These are phyloP conservation scores for Cheumatopsyche charites DNA, from an alignment of 1,140 invertebrate genomes.

Conservation along the genomic window DNA sequence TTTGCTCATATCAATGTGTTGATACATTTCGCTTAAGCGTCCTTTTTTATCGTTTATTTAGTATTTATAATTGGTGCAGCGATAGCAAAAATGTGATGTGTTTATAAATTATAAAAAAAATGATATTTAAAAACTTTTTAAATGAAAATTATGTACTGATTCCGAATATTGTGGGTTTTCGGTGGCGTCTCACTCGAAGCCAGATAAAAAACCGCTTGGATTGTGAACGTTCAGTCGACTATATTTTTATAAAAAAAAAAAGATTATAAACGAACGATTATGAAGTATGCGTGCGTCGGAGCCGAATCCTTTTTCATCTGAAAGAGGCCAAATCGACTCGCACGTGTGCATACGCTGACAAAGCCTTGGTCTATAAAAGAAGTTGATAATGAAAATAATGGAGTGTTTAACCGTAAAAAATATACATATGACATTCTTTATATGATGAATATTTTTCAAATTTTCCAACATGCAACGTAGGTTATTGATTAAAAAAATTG, in stretches of 20 bases:
- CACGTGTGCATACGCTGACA: not conserved
- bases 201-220: constrained; percentile 22
- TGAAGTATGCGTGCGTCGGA: not conserved
- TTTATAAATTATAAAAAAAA: constrained; percentile 38
- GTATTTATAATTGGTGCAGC: constrained; percentile 39
- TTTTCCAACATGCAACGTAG: constrained; percentile 47
- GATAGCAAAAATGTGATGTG: constrained; percentile 46
- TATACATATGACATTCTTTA: constrained; percentile 40
- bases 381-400: constrained; percentile 23
- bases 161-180: constrained; percentile 26
- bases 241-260: constrained; percentile 46
- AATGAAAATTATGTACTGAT: constrained; percentile 28
- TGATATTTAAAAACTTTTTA: constrained; percentile 24
- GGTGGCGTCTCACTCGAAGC: not conserved
- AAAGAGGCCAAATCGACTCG: not conserved
- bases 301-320: too few relatives aligned
- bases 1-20: constrained; percentile 27
- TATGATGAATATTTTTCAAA: constrained; percentile 42
- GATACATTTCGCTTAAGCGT: constrained; percentile 27
- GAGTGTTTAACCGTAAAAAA: constrained; percentile 20
- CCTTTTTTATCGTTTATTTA: constrained; percentile 8
- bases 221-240: constrained; percentile 43
- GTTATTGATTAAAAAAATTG: constrained; percentile 40
- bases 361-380: constrained; percentile 22
- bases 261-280: constrained; percentile 26